A percentile compares a stretch with the other conserved stretches of the same genome.
Conservation (phyloP, 2,797 vertebrate species). For the Sebastolobus altivelis region DNA sequence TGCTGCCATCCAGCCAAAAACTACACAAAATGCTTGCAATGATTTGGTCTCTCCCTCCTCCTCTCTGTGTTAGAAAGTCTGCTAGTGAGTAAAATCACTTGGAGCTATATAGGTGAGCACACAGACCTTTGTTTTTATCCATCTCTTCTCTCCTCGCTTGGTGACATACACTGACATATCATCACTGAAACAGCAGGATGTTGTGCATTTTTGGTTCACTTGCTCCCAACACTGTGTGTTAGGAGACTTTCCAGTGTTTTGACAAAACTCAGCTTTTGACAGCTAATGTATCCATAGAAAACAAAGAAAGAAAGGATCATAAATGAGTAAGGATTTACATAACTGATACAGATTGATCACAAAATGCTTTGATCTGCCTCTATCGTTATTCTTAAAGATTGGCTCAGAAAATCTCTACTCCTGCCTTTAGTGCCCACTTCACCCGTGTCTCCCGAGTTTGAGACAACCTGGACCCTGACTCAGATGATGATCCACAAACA, state of each 20-base stretch:
- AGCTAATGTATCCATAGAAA: not conserved
- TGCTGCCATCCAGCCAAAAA: not conserved
- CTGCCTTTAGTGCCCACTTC: not conserved
- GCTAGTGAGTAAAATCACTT: not conserved
- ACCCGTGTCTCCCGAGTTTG: not conserved
- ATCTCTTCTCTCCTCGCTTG: not conserved
- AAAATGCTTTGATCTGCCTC: not conserved
- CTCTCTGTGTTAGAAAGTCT: not conserved
- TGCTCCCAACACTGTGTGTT: not conserved
- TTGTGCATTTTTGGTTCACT: not conserved
- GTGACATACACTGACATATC: not conserved
- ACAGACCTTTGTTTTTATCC: not conserved
- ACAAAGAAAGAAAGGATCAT: constrained; percentile 4
- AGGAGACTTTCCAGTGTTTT: not conserved
- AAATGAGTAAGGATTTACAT: not conserved
- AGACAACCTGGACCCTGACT: not conserved
- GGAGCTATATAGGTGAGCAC: not conserved
- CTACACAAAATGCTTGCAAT: not conserved
- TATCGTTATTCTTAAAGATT: not conserved
- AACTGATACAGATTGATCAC: not conserved
- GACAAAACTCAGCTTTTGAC: not conserved
- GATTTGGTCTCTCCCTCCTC: not conserved
- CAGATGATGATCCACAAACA: not conserved
- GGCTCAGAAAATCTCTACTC: not conserved
- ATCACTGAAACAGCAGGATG: not conserved